A percentile compares a stretch with the other conserved stretches of the same genome.
Evolutionary conservation across 1,140 invertebrate species (phyloP).

Genomic region (Drosophila ironensis): DNA sequence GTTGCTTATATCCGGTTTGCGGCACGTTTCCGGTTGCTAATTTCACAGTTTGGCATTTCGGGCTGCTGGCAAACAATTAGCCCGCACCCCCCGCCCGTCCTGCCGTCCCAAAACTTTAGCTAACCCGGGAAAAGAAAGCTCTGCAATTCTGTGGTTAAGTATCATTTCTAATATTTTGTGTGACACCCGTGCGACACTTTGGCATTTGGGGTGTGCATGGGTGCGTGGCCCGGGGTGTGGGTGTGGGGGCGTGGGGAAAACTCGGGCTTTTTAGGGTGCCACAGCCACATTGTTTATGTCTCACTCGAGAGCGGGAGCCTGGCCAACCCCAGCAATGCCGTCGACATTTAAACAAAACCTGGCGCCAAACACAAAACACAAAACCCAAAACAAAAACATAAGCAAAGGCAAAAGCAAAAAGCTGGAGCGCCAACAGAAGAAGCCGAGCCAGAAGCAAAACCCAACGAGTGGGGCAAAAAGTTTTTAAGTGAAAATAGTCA

Average conservation of each 20-base stretch:
- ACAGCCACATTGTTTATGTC: constrained; percentile 70
- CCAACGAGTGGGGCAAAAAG: constrained; percentile 57
- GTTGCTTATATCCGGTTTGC: constrained; percentile 72
- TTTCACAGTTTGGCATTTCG: constrained; percentile 58
- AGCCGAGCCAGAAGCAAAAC: constrained; percentile 6
- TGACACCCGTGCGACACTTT: constrained; percentile 76
- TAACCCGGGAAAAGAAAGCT: constrained; percentile 40
- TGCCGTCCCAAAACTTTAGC: not conserved
- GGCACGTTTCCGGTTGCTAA: constrained; percentile 73
- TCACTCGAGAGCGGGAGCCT: constrained; percentile 73
- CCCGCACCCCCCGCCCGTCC: constrained; percentile 13
- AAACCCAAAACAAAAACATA: constrained; percentile 14
- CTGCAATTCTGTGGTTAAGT: constrained; percentile 78
- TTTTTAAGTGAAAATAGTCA: constrained; percentile 81
- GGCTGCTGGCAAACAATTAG: constrained; percentile 57
- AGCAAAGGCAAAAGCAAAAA: too few species aligned
- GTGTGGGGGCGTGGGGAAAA: constrained; percentile 7
- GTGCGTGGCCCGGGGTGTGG: constrained; percentile 5
- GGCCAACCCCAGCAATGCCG: constrained; percentile 35
- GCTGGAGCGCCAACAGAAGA: constrained; percentile 17
- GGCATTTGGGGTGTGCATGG: constrained; percentile 55
- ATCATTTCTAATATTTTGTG: constrained; percentile 81
- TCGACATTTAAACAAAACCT: constrained; percentile 54
- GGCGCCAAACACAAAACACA: constrained; percentile 25
- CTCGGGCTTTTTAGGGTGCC: constrained; percentile 13